phyloP scores from a whole-genome alignment of 2,888 invertebrate species.

The Scaeva pyrastri region DNA sequence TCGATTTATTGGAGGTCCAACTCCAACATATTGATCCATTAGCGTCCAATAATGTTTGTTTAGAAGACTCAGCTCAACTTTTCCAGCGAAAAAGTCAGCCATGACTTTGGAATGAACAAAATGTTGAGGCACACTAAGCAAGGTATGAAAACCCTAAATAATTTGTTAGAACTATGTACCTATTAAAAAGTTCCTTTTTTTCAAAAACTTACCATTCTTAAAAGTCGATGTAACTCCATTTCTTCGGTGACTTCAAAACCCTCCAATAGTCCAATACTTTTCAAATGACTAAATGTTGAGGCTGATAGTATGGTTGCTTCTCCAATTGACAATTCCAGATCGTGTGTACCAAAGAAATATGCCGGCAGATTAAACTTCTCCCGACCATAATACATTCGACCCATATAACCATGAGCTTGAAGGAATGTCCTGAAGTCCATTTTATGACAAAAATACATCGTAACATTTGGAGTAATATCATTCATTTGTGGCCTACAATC shows the following conservation, averaged over 20 bases:
- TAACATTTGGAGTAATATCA: background rate
- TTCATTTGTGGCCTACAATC: conserved; percentile 36
- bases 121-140: conserved; percentile 89
- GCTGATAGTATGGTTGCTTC: conserved; percentile 61
- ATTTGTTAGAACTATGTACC: too few species aligned
- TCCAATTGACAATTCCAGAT: conserved; percentile 51
- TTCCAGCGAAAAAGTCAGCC: conserved; percentile 17
- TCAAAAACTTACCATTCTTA: conserved; percentile 48
- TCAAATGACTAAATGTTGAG: conserved; percentile 51
- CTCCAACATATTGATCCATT: conserved; percentile 16
- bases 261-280: conserved; percentile 3
- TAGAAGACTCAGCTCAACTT: background rate
- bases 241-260: conserved; percentile 29
- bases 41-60: conserved; percentile 28
- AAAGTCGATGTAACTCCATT: conserved; percentile 48
- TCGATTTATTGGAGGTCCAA: conserved; percentile 21
- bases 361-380: conserved; percentile 80
- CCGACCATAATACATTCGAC: conserved; percentile 79
- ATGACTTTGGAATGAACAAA: conserved; percentile 86
- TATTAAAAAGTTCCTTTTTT: too few species aligned
- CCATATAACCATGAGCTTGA: conserved; percentile 81
- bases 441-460: conserved; percentile 78
- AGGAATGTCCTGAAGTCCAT: conserved; percentile 81
- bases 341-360: conserved; percentile 73
- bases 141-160: conserved; percentile 87